A percentile compares a stretch with the other conserved stretches of the same genome.
Conservation (phyloP, 2,888 invertebrate species). For the Chymomyza caudatula region DNA sequence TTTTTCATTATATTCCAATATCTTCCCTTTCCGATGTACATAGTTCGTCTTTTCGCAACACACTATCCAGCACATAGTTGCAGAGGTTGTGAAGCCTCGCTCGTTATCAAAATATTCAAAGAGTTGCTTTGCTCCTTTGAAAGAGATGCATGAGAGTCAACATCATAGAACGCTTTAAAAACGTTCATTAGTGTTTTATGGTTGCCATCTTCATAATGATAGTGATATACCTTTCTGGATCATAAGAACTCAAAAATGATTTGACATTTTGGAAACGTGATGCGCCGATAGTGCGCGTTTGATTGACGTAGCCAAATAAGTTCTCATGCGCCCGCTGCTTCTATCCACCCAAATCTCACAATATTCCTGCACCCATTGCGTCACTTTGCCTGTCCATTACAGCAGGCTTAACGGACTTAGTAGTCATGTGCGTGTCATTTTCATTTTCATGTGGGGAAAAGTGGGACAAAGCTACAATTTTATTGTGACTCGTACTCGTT, state of each 20-base stretch:
- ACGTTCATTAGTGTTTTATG: too few relatives aligned
- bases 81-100: too few relatives aligned
- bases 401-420: slow-evolving; percentile 1
- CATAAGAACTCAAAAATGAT: not conserved
- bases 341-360: not conserved
- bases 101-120: too few relatives aligned
- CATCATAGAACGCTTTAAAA: too few relatives aligned
- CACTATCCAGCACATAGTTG: too few relatives aligned
- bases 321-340: not conserved
- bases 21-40: too few relatives aligned
- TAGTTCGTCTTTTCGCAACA: too few relatives aligned
- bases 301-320: slow-evolving; percentile 25
- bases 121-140: too few relatives aligned
- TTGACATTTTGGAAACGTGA: not conserved
- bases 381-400: slow-evolving; percentile 13
- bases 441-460: not conserved
- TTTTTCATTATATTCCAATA: too few relatives aligned
- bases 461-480: not conserved
- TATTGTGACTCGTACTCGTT: not conserved
- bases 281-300: slow-evolving; percentile 13
- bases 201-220: not conserved
- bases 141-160: too few relatives aligned
- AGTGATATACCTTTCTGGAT: not conserved
- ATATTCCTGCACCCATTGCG: not conserved
- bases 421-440: not conserved